Base-by-base conservation (phyloP, 2,888 invertebrate species). In the Trichogramma dendrolimi region DNA sequence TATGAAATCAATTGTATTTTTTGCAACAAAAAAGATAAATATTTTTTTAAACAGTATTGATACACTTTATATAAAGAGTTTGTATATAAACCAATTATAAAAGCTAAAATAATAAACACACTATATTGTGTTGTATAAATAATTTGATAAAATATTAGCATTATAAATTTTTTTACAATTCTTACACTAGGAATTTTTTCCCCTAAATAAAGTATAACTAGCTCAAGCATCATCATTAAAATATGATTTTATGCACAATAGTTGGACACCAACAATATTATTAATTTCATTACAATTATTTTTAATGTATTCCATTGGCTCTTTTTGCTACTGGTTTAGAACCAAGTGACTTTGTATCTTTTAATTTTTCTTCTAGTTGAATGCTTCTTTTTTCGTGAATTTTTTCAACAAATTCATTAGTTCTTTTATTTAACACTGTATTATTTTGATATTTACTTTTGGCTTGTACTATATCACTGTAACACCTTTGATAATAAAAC, bases 401-500 rank as follows among this genome's bases (percentile, higher is more conserved):
- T 58, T 71, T 74, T 8, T 71, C 62, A 38, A 74, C 59, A 60
- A 73, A 77, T 55, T 64, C 64, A 47, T 64, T 66, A 61, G 71
- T 69, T 61, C 73, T 72, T 62, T 60, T 65, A 55, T 71, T 72
- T 58, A 69, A 67, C 51, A 64, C 61, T 11, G 52, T 50, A 43
- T 69, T 67, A 56, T 65, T 51, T 68, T 68, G 4, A 42, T 60
- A 42, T 64, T 59, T 47, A 61, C 67, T 60, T 38, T 62, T 66
- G 4, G 60, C n/a, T 61, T 54, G 62, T 10, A 52, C 55, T n/a
- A 62, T 60, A 52, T 72, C 70, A 40, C 67, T 60, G 62, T 77
- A 79, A 71, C 79, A 80, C 50, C 86, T 83, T 80, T 99, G 98
- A 79, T 92, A 99, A 71, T 90, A 87, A 71, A 97, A 87, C 64